Conservation (phyloP, 2,888 invertebrate species). For the Oligia strigilis region DNA sequence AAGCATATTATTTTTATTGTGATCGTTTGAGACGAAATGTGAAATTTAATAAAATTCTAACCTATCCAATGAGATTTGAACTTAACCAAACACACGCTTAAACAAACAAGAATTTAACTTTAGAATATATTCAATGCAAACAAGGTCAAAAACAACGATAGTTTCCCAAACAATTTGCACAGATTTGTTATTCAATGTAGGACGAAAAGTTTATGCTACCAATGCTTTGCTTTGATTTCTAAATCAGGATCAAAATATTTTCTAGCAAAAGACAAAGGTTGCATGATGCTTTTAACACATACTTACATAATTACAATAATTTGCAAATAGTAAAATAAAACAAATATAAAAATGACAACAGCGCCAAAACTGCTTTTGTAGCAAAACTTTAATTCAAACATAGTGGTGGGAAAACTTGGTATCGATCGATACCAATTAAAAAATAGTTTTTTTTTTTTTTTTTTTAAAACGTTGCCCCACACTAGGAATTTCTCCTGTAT, state of each 20-base stretch:
- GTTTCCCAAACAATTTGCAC: neutral
- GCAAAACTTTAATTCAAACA: neutral
- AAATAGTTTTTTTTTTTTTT: no score
- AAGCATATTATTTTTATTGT: neutral
- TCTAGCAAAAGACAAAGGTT: neutral
- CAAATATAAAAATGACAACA: neutral
- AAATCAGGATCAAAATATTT: neutral
- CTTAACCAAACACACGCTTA: neutral
- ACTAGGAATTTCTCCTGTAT: no score
- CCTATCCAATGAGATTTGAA: neutral
- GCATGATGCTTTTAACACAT: no score
- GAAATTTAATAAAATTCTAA: neutral
- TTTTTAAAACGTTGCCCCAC: no score
- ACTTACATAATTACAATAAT: neutral
- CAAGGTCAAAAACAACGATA: neutral
- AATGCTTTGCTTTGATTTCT: neutral
- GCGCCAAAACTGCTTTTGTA: neutral
- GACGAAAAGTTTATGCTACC: neutral
- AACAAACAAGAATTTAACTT: neutral
- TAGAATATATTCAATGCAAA: neutral
- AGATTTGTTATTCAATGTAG: neutral
- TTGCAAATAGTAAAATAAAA: neutral
- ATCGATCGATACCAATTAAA: slow-evolving; percentile 17
- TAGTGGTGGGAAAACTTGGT: slow-evolving; percentile 19
- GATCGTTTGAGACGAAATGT: neutral